Conservation (phyloP, 2,113 vertebrate genomes). For the Globicephala melas region DNA sequence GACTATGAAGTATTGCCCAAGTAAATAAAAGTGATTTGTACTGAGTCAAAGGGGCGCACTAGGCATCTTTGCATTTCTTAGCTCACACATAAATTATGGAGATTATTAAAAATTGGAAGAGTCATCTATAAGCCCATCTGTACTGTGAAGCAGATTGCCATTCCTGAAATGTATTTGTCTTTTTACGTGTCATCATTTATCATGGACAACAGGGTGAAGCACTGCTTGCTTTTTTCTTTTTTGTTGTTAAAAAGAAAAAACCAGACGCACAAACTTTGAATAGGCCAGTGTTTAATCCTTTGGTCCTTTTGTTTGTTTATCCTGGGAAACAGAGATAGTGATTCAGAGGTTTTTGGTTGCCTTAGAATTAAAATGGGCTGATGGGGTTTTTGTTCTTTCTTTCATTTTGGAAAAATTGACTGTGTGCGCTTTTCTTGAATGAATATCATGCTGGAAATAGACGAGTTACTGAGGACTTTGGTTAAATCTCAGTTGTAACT, state of each 20-base stretch:
- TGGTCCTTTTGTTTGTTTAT: slow-evolving; percentile 70
- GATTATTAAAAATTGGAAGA: slow-evolving; percentile 83
- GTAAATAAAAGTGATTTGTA: slow-evolving; percentile 87
- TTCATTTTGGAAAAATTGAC: background rate
- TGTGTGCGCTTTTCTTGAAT: background rate
- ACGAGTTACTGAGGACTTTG: background rate
- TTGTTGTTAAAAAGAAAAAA: background rate
- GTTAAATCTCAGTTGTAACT: background rate
- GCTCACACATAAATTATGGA: slow-evolving; percentile 80
- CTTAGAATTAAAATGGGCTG: slow-evolving; percentile 23
- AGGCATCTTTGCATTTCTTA: slow-evolving; percentile 81
- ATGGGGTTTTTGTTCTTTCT: background rate
- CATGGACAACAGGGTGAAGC: slow-evolving; percentile 65
- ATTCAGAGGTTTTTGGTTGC: slow-evolving; percentile 61
- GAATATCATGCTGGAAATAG: background rate
- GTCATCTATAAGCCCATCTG: slow-evolving; percentile 83
- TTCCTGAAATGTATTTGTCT: slow-evolving; percentile 78
- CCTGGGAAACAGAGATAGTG: slow-evolving; percentile 58
- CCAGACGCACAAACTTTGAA: slow-evolving; percentile 68
- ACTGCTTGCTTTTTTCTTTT: slow-evolving; percentile 73
- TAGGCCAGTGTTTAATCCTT: slow-evolving; percentile 55
- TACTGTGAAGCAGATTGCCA: slow-evolving; percentile 69
- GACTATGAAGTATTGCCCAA: slow-evolving; percentile 87
- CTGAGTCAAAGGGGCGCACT: slow-evolving; percentile 78
- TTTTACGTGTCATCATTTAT: slow-evolving; percentile 80